Conservation (phyloP, 2,113 vertebrate genomes). For the Gavia stellata region DNA sequence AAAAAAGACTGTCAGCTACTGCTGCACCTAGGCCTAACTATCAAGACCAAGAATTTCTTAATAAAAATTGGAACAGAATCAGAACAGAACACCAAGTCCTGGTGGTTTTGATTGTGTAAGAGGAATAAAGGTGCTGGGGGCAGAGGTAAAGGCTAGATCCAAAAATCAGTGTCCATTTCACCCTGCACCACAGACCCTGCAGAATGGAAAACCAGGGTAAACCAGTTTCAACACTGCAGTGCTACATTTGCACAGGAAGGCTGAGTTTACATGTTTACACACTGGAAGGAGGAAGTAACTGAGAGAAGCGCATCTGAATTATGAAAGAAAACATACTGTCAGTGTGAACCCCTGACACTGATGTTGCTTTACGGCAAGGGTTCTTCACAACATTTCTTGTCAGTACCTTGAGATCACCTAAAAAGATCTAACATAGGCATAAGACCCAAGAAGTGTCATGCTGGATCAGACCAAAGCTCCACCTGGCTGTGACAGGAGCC, state of each 20-base stretch:
- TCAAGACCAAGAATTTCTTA: neutral
- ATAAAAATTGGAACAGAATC: neutral
- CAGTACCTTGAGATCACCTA: neutral
- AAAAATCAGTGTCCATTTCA: neutral
- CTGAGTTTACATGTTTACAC: accelerated
- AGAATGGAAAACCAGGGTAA: neutral
- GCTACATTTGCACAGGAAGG: neutral
- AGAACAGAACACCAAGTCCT: neutral
- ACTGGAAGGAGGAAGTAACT: neutral
- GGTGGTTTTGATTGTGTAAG: neutral
- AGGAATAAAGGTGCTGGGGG: neutral
- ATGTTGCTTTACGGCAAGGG: too few relatives aligned
- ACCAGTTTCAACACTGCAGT: neutral
- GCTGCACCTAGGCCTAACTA: neutral
- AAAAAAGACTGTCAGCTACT: neutral
- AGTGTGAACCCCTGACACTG: neutral
- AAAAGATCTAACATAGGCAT: neutral
- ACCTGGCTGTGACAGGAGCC: neutral
- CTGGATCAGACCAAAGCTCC: neutral
- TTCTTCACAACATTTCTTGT: neutral
- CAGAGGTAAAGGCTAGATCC: neutral
- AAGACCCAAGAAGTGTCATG: neutral
- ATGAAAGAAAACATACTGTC: neutral
- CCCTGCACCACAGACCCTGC: neutral
- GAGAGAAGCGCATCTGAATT: neutral